Evolutionary conservation across 2,113 vertebrate genomes (phyloP).

Genomic region (Crypturellus undulatus): DNA sequence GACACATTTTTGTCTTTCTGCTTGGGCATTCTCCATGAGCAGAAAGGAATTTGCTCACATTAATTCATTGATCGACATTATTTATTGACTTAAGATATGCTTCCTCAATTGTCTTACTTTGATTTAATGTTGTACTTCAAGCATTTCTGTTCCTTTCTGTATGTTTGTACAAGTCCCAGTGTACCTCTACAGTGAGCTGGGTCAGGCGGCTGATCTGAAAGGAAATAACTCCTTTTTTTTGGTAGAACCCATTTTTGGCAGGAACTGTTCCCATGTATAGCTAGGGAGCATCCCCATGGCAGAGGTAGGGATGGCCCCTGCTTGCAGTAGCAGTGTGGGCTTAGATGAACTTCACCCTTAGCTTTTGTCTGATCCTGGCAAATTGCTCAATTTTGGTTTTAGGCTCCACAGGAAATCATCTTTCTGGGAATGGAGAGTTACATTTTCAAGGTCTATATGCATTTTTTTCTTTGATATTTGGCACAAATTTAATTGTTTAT

Average conservation of each 20-base stretch:
- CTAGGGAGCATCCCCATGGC: not conserved
- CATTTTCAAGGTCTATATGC: not conserved
- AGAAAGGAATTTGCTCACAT: slow-evolving; percentile 5
- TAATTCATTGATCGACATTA: not conserved
- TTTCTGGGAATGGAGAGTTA: not conserved
- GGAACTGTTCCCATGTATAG: not conserved
- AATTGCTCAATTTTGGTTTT: not conserved
- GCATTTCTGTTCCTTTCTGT: not conserved
- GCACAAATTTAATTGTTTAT: not conserved
- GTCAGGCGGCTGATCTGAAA: not conserved
- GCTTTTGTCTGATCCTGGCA: not conserved
- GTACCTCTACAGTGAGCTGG: not conserved
- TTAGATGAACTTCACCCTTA: not conserved
- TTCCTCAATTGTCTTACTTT: not conserved
- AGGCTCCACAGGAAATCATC: not conserved
- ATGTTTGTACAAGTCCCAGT: not conserved
- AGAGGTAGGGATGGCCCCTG: not conserved
- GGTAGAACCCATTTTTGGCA: not conserved
- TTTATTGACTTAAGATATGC: not conserved
- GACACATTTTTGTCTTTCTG: slow-evolving; percentile 19
- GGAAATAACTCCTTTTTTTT: not conserved
- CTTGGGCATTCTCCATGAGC: not conserved
- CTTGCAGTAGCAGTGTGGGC: not conserved
- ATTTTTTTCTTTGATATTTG: not conserved
- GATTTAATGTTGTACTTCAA: not conserved